phyloP scores from a whole-genome alignment of 2,797 vertebrate species.

The Galago senegalensis region DNA sequence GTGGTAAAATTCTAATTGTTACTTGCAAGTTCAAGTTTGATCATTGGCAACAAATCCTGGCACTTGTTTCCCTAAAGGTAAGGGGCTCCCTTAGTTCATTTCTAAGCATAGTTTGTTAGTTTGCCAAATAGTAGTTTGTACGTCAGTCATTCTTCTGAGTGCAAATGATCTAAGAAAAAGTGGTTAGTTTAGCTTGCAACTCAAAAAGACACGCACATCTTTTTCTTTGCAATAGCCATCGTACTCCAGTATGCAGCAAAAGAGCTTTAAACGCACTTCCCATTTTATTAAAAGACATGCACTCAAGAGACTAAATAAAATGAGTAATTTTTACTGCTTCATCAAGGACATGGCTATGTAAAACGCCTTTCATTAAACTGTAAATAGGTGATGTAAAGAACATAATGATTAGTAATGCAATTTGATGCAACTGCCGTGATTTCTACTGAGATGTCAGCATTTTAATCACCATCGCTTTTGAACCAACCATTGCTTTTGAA shows the following conservation, averaged over 20 bases:
- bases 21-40: background rate
- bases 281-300: background rate
- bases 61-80: background rate
- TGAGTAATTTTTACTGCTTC: background rate
- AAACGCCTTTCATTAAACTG: background rate
- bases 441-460: background rate
- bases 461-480: background rate
- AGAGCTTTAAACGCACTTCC: background rate
- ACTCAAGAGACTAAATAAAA: background rate
- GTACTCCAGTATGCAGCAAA: background rate
- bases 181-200: slow-evolving; percentile 17
- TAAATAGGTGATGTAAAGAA: background rate
- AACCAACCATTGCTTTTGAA: background rate
- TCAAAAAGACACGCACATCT: background rate
- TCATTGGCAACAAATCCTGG: background rate
- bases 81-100: background rate
- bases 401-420: background rate
- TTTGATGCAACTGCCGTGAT: background rate
- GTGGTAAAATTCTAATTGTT: background rate
- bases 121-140: background rate
- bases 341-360: background rate
- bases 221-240: background rate
- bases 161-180: background rate
- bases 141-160: background rate
- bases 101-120: background rate